These are phyloP conservation scores for Bucorvus abyssinicus DNA, from an alignment of 2,797 vertebrate genomes.

Conservation along the genomic window DNA sequence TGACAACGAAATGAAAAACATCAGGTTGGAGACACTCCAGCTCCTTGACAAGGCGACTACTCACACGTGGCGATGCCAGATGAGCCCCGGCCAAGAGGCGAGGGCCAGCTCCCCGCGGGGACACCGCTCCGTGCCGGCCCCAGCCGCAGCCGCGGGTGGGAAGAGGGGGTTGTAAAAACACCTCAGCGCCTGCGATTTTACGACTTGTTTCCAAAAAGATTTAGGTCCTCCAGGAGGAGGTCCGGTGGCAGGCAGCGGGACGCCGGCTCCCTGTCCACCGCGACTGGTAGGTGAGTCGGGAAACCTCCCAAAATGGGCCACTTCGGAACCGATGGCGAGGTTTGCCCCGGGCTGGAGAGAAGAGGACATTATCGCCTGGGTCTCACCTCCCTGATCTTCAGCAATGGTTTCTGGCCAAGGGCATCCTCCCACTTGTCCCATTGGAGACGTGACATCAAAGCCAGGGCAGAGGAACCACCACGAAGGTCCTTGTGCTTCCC, in stretches of 20 bases:
- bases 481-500: rapidly evolving
- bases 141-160: not conserved
- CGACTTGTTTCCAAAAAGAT: not conserved
- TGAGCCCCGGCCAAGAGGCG: not conserved
- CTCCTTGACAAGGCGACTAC: conserved; percentile 34
- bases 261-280: rapidly evolving
- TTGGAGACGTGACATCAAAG: not conserved
- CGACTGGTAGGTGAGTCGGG: rapidly evolving
- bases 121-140: not conserved
- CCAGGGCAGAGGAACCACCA: not conserved
- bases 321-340: rapidly evolving
- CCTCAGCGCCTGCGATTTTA: not conserved
- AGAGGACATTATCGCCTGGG: not conserved
- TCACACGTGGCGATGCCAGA: not conserved
- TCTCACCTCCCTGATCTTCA: not conserved
- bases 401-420: not conserved
- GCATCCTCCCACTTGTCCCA: not conserved
- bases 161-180: not conserved
- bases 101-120: not conserved
- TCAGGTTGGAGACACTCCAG: conserved; percentile 21
- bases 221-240: not conserved
- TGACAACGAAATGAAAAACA: conserved; percentile 29
- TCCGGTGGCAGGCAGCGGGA: not conserved
- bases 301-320: not conserved
- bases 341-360: not conserved